Evolutionary conservation across 2,888 invertebrate genomes (phyloP).

Genomic region (Cheilosia urbana): DNA sequence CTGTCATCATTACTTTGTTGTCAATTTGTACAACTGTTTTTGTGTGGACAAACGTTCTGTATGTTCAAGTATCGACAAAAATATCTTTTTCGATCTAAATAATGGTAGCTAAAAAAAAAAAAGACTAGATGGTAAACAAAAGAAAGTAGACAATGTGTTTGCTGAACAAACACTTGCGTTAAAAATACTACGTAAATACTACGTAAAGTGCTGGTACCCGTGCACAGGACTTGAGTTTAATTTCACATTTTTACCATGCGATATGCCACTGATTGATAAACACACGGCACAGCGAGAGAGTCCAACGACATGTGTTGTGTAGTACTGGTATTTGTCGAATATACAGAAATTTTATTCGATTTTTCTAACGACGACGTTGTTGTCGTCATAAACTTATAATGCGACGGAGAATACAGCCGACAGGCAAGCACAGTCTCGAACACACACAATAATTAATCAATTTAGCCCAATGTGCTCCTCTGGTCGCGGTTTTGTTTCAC

Average conservation of each 20-base stretch:
- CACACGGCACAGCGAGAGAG: background rate
- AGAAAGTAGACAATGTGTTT: slow-evolving; percentile 29
- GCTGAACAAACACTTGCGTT: slow-evolving; percentile 43
- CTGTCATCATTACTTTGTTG: slow-evolving; percentile 29
- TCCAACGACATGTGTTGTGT: background rate
- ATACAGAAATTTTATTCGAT: slow-evolving; percentile 30
- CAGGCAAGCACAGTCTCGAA: slow-evolving; percentile 51
- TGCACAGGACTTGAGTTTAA: slow-evolving; percentile 14
- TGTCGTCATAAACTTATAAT: slow-evolving; percentile 2
- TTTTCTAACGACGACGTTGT: slow-evolving; percentile 25
- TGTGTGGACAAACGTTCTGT: background rate
- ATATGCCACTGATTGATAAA: slow-evolving; percentile 32
- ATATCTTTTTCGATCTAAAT: slow-evolving; percentile 49
- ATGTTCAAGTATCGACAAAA: slow-evolving; percentile 10
- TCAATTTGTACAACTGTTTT: slow-evolving; percentile 66
- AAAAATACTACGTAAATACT: slow-evolving; percentile 27
- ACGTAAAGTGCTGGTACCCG: background rate
- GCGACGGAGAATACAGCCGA: background rate
- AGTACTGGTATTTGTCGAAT: background rate
- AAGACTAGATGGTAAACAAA: slow-evolving; percentile 31
- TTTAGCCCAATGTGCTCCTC: slow-evolving; percentile 65
- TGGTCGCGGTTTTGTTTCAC: slow-evolving; percentile 59
- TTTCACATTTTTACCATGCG: slow-evolving; percentile 14
- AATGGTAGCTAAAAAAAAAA: background rate
- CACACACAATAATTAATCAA: slow-evolving; percentile 74